Percentiles rank a stretch among this genome's conserved stretches.
Evolutionary conservation across 2,797 vertebrate genomes (phyloP).

Genomic region (Botia almorhae): DNA sequence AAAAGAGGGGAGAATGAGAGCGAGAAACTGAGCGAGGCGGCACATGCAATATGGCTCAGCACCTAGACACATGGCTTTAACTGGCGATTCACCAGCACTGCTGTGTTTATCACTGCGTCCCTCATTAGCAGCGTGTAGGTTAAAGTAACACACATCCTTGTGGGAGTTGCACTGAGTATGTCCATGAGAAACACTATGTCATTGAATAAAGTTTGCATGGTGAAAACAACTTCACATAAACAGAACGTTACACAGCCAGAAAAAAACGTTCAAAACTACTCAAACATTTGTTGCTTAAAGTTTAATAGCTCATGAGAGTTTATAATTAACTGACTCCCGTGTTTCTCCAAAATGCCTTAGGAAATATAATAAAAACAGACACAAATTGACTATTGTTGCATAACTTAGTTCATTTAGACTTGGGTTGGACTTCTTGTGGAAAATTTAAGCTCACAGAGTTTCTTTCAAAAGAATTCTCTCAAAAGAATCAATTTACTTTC

Average conservation of each 20-base stretch:
- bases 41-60: constrained; percentile 49
- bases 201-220: constrained; percentile 45
- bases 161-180: constrained; percentile 1
- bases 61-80: constrained; percentile 63
- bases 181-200: constrained; percentile 36
- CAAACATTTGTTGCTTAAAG: neutral
- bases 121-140: constrained; percentile 49
- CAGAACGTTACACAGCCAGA: constrained; percentile 15
- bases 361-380: neutral
- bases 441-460: neutral
- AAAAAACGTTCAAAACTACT: constrained; percentile 15
- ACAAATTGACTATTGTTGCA: neutral
- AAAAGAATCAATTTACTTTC: too few relatives aligned
- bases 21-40: constrained; percentile 41
- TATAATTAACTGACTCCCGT: neutral
- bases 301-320: neutral
- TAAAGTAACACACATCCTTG: constrained; percentile 37
- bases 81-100: constrained; percentile 49
- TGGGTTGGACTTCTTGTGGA: neutral
- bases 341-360: neutral
- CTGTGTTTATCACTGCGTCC: constrained; percentile 44
- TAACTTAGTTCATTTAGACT: neutral
- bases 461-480: too few relatives aligned
- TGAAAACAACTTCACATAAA: constrained; percentile 37
- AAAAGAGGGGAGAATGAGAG: constrained; percentile 55